Percentiles rank a stretch among this genome's conserved stretches.
Evolutionary conservation across 2,888 invertebrate genomes (phyloP).

Genomic region (Carterocephalus palaemon): DNA sequence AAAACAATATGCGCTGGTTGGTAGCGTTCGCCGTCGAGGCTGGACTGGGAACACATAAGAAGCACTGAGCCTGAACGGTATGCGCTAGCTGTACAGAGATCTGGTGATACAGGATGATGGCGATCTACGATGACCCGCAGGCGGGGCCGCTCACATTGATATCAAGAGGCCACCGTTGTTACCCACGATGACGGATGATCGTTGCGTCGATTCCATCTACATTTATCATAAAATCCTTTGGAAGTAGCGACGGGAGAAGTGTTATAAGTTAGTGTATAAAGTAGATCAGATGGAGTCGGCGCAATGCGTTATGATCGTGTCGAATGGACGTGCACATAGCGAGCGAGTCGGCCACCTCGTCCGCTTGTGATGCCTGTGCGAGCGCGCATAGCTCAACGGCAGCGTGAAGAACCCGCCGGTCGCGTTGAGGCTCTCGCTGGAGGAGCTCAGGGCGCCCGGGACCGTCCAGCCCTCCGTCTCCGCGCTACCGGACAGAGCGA

Average conservation of each 20-base stretch:
- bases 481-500: conserved; percentile 52
- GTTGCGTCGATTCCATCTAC: conserved; percentile 46
- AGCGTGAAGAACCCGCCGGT: conserved; percentile 83
- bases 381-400: conserved; percentile 88
- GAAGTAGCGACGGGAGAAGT: no score
- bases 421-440: conserved; percentile 83
- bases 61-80: conserved; percentile 14
- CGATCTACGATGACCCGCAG: conserved; percentile 38
- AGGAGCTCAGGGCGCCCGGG: conserved; percentile 72
- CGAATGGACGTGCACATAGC: conserved; percentile 61
- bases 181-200: conserved; percentile 34
- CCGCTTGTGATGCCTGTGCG: conserved; percentile 87
- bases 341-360: conserved; percentile 82
- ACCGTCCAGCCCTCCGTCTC: conserved; percentile 62
- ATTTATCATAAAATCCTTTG: no score
- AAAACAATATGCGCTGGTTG: neutral
- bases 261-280: conserved; percentile 19
- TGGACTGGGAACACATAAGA: conserved; percentile 3
- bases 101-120: conserved; percentile 50
- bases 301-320: conserved; percentile 34
- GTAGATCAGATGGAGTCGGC: conserved; percentile 36
- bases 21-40: neutral
- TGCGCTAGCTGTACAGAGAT: conserved; percentile 50
- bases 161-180: conserved; percentile 37
- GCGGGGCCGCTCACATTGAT: neutral